Conservation (phyloP, 2,888 invertebrate species). For the Leptura quadrifasciata region DNA sequence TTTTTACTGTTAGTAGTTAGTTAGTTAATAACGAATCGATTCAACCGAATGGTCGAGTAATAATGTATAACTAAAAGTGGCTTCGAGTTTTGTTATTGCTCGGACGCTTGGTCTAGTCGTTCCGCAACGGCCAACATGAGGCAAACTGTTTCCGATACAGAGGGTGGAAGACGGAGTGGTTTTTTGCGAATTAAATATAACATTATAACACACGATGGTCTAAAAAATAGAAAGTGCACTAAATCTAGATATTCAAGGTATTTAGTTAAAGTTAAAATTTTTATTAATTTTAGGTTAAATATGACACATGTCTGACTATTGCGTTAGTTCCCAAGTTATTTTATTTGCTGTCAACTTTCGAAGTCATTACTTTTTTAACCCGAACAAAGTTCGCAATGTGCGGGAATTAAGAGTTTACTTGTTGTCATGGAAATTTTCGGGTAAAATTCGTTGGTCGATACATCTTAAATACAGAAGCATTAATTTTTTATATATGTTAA, state of each 20-base stretch:
- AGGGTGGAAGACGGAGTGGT: slow-evolving; percentile 3
- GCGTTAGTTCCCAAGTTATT: background rate
- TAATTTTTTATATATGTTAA: no score
- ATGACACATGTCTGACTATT: background rate
- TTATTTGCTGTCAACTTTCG: background rate
- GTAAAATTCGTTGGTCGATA: no score
- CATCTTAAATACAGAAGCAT: no score
- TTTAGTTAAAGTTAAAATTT: slow-evolving; percentile 4
- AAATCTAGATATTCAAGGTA: slow-evolving; percentile 15
- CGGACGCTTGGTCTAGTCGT: background rate
- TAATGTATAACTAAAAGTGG: slow-evolving; percentile 18
- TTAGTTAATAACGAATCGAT: slow-evolving; percentile 28
- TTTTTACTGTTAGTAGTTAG: slow-evolving; percentile 24
- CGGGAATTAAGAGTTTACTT: no score
- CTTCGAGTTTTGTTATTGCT: slow-evolving; percentile 16
- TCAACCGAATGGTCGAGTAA: slow-evolving; percentile 25
- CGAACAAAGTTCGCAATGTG: no score
- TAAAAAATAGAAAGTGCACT: slow-evolving; percentile 15
- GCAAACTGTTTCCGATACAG: slow-evolving; percentile 1
- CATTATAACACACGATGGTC: slow-evolving; percentile 1
- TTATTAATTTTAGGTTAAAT: background rate
- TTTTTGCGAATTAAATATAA: slow-evolving; percentile 20
- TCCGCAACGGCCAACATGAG: slow-evolving; percentile 19
- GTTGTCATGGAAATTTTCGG: no score
- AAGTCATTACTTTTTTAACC: no score